A percentile compares a stretch with the other conserved stretches of the same genome.
Conservation (phyloP, 2,888 invertebrate genomes). For the Ochropleura plecta region DNA sequence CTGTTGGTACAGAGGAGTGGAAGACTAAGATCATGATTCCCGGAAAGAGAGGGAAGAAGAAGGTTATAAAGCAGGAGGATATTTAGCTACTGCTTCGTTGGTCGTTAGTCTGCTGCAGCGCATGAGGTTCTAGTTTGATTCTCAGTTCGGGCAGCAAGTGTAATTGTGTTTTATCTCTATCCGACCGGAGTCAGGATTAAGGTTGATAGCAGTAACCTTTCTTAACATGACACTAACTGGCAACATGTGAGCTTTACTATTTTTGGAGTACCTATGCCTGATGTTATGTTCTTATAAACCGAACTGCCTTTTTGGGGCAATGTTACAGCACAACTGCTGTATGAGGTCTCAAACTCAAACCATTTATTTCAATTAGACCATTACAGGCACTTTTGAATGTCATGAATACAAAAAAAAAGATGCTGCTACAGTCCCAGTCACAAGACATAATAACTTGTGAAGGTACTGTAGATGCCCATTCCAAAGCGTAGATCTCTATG, state of each 20-base stretch:
- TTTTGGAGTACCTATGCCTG: neutral
- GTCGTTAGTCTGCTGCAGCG: neutral
- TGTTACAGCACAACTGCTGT: too few species aligned
- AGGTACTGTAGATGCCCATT: too few species aligned
- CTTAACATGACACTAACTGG: neutral
- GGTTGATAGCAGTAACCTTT: neutral
- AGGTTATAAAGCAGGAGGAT: constrained; percentile 76
- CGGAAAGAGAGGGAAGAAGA: constrained; percentile 83
- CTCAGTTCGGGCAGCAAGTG: neutral
- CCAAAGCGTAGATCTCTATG: too few species aligned
- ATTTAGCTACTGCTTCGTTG: constrained; percentile 41
- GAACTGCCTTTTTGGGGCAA: too few species aligned
- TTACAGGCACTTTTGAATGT: too few species aligned
- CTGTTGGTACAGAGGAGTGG: constrained; percentile 84
- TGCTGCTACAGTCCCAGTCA: too few species aligned
- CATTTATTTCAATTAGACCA: too few species aligned
- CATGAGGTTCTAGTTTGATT: neutral
- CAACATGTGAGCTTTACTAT: neutral
- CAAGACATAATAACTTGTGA: too few species aligned
- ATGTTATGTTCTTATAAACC: neutral
- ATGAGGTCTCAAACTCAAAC: too few species aligned
- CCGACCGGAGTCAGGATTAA: too few species aligned
- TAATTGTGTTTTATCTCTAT: neutral
- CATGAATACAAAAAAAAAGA: too few species aligned
- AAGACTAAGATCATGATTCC: constrained; percentile 86